Conservation (phyloP, 2,113 vertebrate species). For the Percopsis transmontana region DNA sequence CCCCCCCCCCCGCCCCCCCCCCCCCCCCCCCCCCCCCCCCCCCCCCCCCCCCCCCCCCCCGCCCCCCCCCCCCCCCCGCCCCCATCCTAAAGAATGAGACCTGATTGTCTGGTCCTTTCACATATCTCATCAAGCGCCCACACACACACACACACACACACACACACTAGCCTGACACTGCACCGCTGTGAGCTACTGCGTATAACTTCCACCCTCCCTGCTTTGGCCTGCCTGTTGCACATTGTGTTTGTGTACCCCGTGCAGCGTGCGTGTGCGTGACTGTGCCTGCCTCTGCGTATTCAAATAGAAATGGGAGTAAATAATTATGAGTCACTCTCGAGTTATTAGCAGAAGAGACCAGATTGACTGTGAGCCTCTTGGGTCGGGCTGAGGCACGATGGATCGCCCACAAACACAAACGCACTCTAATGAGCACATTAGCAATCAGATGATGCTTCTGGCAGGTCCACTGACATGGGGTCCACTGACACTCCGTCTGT, state of each 20-base stretch:
- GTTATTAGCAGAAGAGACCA: conserved; percentile 15
- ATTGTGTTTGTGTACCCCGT: no score
- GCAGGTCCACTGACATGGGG: background rate
- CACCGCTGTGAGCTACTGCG: background rate
- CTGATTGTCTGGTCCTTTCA: conserved; percentile 60
- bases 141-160: conserved; percentile 5
- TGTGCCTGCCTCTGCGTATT: no score
- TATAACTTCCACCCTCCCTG: background rate
- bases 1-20: no score
- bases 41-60: no score
- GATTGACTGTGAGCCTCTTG: conserved; percentile 17
- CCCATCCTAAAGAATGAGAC: conserved; percentile 55
- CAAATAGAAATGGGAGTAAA: conserved; percentile 3
- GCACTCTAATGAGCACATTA: conserved; percentile 31
- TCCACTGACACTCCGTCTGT: background rate
- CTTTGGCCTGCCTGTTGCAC: background rate
- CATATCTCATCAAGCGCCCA: conserved; percentile 31
- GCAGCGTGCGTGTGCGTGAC: no score
- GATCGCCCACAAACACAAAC: conserved; percentile 11
- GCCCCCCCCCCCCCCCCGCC: no score
- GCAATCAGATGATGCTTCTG: conserved; percentile 23
- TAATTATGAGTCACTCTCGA: conserved; percentile 5
- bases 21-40: no score
- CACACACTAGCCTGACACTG: background rate
- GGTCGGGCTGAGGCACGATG: conserved; percentile 23